These are phyloP conservation scores for Lagocephalus sceleratus DNA, from an alignment of 2,797 vertebrate species.

Conservation along the genomic window DNA sequence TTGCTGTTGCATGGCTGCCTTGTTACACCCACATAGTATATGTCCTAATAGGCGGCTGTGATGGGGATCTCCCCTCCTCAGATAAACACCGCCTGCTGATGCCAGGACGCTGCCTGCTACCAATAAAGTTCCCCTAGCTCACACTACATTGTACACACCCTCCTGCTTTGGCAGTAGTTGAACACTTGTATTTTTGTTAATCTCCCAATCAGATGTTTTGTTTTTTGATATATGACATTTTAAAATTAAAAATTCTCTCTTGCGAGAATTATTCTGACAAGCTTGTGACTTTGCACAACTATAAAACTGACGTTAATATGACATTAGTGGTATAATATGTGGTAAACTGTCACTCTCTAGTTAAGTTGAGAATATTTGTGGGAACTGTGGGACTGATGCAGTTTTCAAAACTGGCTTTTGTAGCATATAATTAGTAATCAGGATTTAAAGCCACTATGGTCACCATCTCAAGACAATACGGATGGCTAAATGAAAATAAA, in stretches of 20 bases:
- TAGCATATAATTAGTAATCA: constrained; percentile 10
- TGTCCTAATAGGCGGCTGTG: constrained; percentile 72
- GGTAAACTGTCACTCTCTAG: neutral
- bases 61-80: constrained; percentile 66
- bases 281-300: neutral
- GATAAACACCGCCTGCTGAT: constrained; percentile 60
- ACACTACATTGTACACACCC: constrained; percentile 42
- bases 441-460: constrained; percentile 1
- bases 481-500: neutral
- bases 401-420: constrained; percentile 2
- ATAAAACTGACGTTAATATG: neutral
- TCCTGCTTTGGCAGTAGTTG: neutral
- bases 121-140: constrained; percentile 54
- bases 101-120: constrained; percentile 59
- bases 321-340: constrained; percentile 2
- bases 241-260: too few relatives aligned
- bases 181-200: neutral
- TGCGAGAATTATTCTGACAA: neutral
- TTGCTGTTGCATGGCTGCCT: constrained; percentile 66
- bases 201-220: too few relatives aligned
- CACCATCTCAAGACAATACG: neutral
- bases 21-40: constrained; percentile 61
- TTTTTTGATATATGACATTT: too few relatives aligned
- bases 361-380: constrained; percentile 1
- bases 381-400: neutral